A percentile compares a stretch with the other conserved stretches of the same genome.
These are phyloP conservation scores for Dryomyza anilis DNA, from an alignment of 2,888 invertebrate species.

Conservation along the genomic window DNA sequence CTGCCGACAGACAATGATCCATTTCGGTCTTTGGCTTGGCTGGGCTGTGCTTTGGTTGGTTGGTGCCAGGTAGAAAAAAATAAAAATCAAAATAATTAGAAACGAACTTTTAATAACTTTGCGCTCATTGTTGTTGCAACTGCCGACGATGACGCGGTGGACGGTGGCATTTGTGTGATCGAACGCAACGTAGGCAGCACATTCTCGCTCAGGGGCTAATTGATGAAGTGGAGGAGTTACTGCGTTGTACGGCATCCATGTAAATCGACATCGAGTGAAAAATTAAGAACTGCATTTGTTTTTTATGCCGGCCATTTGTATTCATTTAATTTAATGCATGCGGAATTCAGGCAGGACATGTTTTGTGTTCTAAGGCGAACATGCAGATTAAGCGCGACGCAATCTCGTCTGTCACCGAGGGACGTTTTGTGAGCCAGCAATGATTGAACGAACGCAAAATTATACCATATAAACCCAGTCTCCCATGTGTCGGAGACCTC, in stretches of 20 bases:
- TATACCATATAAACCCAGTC: no score
- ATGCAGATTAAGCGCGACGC: no score
- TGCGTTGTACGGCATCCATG: neutral
- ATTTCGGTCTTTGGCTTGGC: neutral
- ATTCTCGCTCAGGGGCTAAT: neutral
- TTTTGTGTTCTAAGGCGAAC: no score
- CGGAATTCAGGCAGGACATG: no score
- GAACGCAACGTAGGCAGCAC: neutral
- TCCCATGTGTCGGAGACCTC: no score
- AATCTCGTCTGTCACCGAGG: no score
- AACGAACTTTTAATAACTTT: slow-evolving; percentile 8
- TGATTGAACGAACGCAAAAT: no score
- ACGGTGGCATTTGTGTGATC: neutral
- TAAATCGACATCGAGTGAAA: neutral
- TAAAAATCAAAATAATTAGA: slow-evolving; percentile 14
- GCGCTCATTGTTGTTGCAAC: slow-evolving; percentile 3
- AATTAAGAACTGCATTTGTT: slow-evolving; percentile 3
- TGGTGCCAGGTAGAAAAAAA: neutral
- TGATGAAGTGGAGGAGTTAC: neutral
- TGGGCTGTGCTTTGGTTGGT: neutral
- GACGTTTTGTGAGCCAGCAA: no score
- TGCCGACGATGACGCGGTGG: neutral
- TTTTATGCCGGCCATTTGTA: neutral
- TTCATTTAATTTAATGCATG: neutral
- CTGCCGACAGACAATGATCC: slow-evolving; percentile 24